Conservation (phyloP, 2,888 invertebrate genomes). For the Eremobia ochroleuca region DNA sequence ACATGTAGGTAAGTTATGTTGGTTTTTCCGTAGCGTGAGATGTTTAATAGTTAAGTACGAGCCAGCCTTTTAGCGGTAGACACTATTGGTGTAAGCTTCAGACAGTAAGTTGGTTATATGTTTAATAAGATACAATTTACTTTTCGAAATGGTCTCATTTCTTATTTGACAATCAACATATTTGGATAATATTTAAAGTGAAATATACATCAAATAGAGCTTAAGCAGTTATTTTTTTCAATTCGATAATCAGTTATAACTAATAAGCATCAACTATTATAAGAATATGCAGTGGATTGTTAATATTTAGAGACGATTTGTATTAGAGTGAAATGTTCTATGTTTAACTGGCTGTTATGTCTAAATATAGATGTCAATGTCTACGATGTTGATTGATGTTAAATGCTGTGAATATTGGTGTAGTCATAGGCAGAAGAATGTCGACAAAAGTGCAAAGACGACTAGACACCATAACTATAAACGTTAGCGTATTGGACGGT, state of each 20-base stretch:
- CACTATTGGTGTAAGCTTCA: slow-evolving; percentile 47
- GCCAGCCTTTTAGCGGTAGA: slow-evolving; percentile 72
- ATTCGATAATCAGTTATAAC: slow-evolving; percentile 37
- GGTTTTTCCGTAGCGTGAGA: slow-evolving; percentile 71
- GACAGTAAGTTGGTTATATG: slow-evolving; percentile 40
- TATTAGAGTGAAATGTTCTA: slow-evolving; percentile 58
- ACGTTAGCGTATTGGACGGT: slow-evolving; percentile 28
- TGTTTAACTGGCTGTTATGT: slow-evolving; percentile 62
- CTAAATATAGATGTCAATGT: slow-evolving; percentile 53
- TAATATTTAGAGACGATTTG: slow-evolving; percentile 59
- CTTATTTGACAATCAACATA: slow-evolving; percentile 54
- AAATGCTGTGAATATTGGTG: slow-evolving; percentile 58
- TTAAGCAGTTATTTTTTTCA: slow-evolving; percentile 55
- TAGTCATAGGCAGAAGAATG: slow-evolving; percentile 28
- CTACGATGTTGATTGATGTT: slow-evolving; percentile 39
- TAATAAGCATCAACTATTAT: slow-evolving; percentile 45
- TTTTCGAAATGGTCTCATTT: slow-evolving; percentile 67
- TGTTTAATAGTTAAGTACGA: slow-evolving; percentile 73
- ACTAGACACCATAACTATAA: slow-evolving; percentile 38
- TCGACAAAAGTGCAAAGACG: slow-evolving; percentile 38
- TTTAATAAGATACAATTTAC: slow-evolving; percentile 57
- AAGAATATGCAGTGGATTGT: slow-evolving; percentile 63
- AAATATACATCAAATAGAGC: slow-evolving; percentile 49
- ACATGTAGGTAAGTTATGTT: slow-evolving; percentile 78
- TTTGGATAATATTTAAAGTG: slow-evolving; percentile 52